Percentiles rank a stretch among this genome's conserved stretches.
Evolutionary conservation across 1,140 invertebrate species (phyloP).

Genomic region (Leptinotarsa texana): DNA sequence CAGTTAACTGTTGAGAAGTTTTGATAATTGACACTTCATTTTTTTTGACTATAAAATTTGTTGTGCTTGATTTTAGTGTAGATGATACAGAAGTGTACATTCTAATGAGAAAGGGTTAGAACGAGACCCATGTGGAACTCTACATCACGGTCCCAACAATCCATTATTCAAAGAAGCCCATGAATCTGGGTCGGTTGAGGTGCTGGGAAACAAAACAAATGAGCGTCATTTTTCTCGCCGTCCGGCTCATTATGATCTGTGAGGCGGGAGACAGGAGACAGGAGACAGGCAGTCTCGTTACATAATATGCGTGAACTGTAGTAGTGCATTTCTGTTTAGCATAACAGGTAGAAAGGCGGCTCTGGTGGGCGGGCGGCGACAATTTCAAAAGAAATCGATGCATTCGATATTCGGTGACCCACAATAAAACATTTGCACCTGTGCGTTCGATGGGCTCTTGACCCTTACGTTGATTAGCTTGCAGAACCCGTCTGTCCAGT

Average conservation of each 20-base stretch:
- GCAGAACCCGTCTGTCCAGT: slow-evolving; percentile 53
- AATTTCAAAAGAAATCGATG: slow-evolving; percentile 26
- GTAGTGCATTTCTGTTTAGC: slow-evolving; percentile 17
- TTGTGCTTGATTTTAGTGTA: too few species aligned
- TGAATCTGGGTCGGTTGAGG: too few species aligned
- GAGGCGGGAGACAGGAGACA: not conserved
- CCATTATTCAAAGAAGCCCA: too few species aligned
- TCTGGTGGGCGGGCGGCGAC: slow-evolving; percentile 29
- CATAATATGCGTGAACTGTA: slow-evolving; percentile 4
- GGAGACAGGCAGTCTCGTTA: slow-evolving; percentile 19
- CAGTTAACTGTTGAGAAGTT: too few species aligned
- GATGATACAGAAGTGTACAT: too few species aligned
- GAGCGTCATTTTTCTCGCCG: not conserved
- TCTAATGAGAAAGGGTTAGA: too few species aligned
- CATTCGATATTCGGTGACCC: slow-evolving; percentile 33
- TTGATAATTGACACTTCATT: too few species aligned
- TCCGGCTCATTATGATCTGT: slow-evolving; percentile 12
- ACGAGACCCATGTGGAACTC: too few species aligned
- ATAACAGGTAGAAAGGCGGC: slow-evolving; percentile 15
- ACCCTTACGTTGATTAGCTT: slow-evolving; percentile 52
- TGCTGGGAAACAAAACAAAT: too few species aligned
- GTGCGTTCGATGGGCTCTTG: slow-evolving; percentile 47
- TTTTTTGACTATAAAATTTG: too few species aligned
- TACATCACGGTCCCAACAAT: too few species aligned
- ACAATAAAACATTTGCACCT: slow-evolving; percentile 50